Percentiles rank a stretch among this genome's conserved stretches.
These are phyloP conservation scores for Columba livia DNA, from an alignment of 2,113 vertebrate species.

Conservation along the genomic window DNA sequence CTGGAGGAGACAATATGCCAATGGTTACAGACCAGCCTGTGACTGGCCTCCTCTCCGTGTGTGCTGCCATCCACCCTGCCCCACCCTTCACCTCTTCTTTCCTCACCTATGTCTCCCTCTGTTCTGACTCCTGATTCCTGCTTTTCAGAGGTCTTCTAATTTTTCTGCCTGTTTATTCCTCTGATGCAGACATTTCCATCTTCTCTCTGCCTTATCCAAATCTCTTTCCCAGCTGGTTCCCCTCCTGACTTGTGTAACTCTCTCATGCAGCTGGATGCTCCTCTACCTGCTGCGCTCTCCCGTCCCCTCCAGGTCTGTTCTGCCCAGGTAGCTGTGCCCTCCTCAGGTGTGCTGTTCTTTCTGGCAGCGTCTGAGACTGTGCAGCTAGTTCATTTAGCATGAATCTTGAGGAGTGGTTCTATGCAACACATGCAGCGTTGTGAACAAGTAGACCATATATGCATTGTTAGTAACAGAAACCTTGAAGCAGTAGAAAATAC, in stretches of 20 bases:
- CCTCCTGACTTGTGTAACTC: background rate
- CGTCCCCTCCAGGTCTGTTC: accelerated
- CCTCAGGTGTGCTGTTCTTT: background rate
- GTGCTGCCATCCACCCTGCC: background rate
- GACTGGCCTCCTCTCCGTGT: background rate
- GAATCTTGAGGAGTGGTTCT: background rate
- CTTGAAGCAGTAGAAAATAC: background rate
- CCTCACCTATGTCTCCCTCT: background rate
- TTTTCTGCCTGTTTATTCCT: background rate
- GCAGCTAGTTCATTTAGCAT: background rate
- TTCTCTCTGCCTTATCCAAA: background rate
- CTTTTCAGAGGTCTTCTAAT: background rate
- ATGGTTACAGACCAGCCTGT: background rate
- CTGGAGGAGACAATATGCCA: background rate
- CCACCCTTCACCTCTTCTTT: background rate
- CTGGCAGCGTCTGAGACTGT: background rate
- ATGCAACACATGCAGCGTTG: accelerated
- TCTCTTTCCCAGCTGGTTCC: background rate
- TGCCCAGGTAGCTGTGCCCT: background rate
- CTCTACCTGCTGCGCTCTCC: background rate
- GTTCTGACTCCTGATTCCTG: background rate
- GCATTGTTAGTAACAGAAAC: background rate
- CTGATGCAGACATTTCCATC: background rate
- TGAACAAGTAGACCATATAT: background rate
- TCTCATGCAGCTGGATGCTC: accelerated